These are phyloP conservation scores for Andrena bucephala DNA, from an alignment of 2,888 invertebrate genomes.

Conservation along the genomic window DNA sequence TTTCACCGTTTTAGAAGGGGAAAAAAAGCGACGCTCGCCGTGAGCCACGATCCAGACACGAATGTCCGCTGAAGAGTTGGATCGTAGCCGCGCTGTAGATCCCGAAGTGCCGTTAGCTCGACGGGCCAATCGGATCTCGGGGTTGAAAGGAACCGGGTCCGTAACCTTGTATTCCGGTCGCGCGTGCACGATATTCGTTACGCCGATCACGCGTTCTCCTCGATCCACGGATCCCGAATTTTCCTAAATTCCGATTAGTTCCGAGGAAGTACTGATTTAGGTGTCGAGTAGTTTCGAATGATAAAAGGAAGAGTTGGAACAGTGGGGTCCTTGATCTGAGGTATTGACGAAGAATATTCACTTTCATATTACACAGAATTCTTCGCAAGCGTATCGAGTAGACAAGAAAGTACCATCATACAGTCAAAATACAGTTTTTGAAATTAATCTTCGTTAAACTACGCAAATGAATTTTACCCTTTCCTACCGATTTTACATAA, in stretches of 20 bases:
- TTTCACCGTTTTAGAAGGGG: conserved; percentile 23
- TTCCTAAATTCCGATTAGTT: neutral
- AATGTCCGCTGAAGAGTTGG: conserved; percentile 51
- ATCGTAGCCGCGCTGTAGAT: conserved; percentile 61
- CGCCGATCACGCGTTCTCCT: conserved; percentile 32
- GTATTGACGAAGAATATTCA: neutral
- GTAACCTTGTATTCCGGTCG: conserved; percentile 68
- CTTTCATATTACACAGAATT: no score
- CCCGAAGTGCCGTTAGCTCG: conserved; percentile 77
- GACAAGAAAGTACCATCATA: no score
- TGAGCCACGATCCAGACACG: conserved; percentile 61
- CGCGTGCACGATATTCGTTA: conserved; percentile 48
- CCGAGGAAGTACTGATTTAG: neutral
- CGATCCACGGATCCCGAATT: conserved; percentile 12
- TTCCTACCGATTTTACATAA: no score
- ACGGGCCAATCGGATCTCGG: conserved; percentile 73
- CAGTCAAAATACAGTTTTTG: no score
- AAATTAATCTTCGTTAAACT: no score
- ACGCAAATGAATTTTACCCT: no score
- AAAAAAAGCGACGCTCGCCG: conserved; percentile 48
- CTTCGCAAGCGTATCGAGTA: no score
- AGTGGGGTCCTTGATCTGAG: neutral
- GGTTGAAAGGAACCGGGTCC: conserved; percentile 67
- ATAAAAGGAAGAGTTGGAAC: neutral
- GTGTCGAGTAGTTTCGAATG: no score